Percentiles rank a stretch among this genome's conserved stretches.
These are phyloP conservation scores for Heliconius eleuchia DNA, from an alignment of 1,140 invertebrate species.

Conservation along the genomic window DNA sequence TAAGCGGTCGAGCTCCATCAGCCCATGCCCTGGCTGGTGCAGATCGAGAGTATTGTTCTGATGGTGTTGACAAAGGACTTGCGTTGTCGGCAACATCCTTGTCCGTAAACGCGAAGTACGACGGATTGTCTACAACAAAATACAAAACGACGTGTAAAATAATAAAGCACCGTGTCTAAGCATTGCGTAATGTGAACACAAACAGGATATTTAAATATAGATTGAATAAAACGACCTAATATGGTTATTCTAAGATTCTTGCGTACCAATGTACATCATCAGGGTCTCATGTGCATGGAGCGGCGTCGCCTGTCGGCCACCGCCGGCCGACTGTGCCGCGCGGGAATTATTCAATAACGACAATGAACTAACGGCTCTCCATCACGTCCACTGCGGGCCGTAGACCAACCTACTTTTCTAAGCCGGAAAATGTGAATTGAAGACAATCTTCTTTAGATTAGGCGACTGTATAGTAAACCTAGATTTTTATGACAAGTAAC, in stretches of 20 bases:
- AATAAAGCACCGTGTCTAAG: constrained; percentile 3
- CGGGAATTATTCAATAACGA: constrained; percentile 79
- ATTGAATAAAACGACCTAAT: neutral
- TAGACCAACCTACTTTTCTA: constrained; percentile 72
- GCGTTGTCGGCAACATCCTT: constrained; percentile 66
- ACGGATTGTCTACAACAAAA: constrained; percentile 81
- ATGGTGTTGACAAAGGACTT: constrained; percentile 43
- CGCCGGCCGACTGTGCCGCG: constrained; percentile 54
- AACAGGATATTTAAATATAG: constrained; percentile 23
- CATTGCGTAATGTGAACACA: neutral
- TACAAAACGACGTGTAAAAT: constrained; percentile 1
- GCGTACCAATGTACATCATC: constrained; percentile 61
- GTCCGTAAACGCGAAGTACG: constrained; percentile 81
- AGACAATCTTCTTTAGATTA: constrained; percentile 68
- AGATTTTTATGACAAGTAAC: constrained; percentile 30
- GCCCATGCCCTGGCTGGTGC: constrained; percentile 67
- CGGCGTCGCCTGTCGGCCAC: constrained; percentile 49
- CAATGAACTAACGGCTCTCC: constrained; percentile 76
- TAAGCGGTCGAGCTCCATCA: constrained; percentile 57
- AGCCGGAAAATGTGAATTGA: constrained; percentile 80
- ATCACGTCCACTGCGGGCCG: constrained; percentile 65
- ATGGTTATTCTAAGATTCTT: constrained; percentile 15
- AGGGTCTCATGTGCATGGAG: constrained; percentile 22
- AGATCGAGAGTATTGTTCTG: constrained; percentile 66
- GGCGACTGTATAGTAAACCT: constrained; percentile 38